A percentile compares a stretch with the other conserved stretches of the same genome.
phyloP scores from a whole-genome alignment of 2,113 vertebrate species.

The Alaudala cheleensis region DNA sequence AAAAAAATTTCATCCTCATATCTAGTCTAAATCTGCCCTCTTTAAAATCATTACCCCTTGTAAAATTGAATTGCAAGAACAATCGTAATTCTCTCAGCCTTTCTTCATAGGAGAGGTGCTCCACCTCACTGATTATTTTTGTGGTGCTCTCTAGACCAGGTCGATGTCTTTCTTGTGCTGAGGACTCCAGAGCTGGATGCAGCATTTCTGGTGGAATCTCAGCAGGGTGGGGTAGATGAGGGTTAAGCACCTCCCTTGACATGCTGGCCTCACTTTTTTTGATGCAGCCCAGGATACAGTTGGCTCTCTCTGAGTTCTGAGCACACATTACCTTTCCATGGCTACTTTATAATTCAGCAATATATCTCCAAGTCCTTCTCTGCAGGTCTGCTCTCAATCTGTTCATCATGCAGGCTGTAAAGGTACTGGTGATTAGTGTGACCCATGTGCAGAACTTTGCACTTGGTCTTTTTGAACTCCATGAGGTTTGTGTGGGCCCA shows the following conservation, averaged over 20 bases:
- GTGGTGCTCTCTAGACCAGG: background rate
- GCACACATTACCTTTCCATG: background rate
- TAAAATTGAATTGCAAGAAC: background rate
- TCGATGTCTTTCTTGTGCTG: background rate
- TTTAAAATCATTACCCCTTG: background rate
- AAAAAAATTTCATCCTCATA: background rate
- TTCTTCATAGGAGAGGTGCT: background rate
- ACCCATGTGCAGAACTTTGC: background rate
- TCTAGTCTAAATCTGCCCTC: background rate
- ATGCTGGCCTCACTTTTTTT: background rate
- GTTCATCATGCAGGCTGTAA: rapidly evolving
- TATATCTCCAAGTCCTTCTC: background rate
- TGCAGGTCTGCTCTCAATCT: background rate
- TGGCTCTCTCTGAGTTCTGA: background rate
- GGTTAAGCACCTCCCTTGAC: background rate
- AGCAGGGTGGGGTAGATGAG: background rate
- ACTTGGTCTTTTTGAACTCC: background rate
- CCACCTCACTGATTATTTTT: background rate
- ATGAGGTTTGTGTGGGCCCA: background rate
- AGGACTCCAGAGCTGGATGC: background rate
- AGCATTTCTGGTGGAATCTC: background rate
- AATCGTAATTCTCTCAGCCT: background rate
- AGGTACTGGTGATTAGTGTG: background rate
- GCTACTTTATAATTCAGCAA: background rate
- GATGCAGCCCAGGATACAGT: background rate